phyloP scores from a whole-genome alignment of 2,888 invertebrate species.

The Epistrophe eligans region DNA sequence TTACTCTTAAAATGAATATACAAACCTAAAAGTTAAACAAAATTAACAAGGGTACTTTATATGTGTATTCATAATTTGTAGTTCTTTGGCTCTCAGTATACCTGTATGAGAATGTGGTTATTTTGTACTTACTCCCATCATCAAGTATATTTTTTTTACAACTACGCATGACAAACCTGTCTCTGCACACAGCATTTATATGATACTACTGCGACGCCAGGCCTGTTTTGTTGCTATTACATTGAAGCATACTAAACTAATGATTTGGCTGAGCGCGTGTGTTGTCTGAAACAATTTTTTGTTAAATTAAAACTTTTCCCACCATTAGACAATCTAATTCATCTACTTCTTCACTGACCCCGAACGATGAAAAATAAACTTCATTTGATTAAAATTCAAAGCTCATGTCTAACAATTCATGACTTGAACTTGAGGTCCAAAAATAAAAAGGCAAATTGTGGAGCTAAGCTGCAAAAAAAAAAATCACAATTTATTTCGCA shows the following conservation, averaged over 20 bases:
- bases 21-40: too few relatives aligned
- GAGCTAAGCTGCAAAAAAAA: slow-evolving; percentile 17
- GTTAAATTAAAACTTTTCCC: slow-evolving; percentile 18
- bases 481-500: slow-evolving; percentile 41
- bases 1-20: too few relatives aligned
- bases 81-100: too few relatives aligned
- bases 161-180: not conserved
- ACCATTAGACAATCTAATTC: slow-evolving; percentile 20
- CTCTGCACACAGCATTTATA: not conserved
- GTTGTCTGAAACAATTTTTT: not conserved
- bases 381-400: not conserved
- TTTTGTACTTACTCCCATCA: too few relatives aligned
- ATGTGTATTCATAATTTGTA: too few relatives aligned
- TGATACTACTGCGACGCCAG: not conserved
- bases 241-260: slow-evolving; percentile 1
- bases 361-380: slow-evolving; percentile 15
- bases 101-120: too few relatives aligned
- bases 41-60: too few relatives aligned
- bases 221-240: not conserved
- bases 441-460: slow-evolving; percentile 22
- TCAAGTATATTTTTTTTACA: not conserved
- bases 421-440: slow-evolving; percentile 67
- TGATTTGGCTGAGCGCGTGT: not conserved
- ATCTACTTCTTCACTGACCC: slow-evolving; percentile 1
- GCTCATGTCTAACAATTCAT: slow-evolving; percentile 21